Evolutionary conservation across 2,888 invertebrate species (phyloP), one percentile per base, ranked within the genome.

Genomic region (Zootermopsis nevadensis): DNA sequence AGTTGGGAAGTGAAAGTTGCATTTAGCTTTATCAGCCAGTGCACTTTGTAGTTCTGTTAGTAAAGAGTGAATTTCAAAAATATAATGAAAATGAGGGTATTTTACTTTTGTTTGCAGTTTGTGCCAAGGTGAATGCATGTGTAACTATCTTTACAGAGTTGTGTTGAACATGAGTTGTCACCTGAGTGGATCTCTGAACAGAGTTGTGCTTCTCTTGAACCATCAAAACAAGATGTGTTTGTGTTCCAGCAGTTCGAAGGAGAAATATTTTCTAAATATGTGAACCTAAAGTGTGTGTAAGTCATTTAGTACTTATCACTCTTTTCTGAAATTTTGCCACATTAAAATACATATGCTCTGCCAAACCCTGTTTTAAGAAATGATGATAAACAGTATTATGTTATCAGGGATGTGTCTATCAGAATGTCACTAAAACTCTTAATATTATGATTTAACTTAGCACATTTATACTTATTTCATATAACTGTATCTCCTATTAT

Each of bases 191-290:
- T 95, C 2, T 90, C 90, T 19, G 94, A 94, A 87, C 89, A 90
- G 6, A 90, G 94, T 24, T 93, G 94, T 85, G 89, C 91, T 0
- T 87, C 89, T 22, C 89, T 93, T 8, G 87, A 90, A 19, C 91
- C 94, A 69, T 91, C 91, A 15, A 93, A 93, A 33, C 93, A 92
- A 86, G 94, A 96, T 90, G 94, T 96, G 1, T 95, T 96, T 88
- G 93, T 98, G 0, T 91, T 97, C 87, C 93, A 95, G 83, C 91
- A 93, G 74, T 98, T 98, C 90, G 91, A 93, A 85, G 97, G 97
- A 22, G 90, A 92, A 7, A 89, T 93, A 0, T 98, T 95, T 89
- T 91, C 94, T 0, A 93, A 93, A 86, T 88, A 95, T 10, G 91
- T 91, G 86, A 88, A 89, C 76, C 93, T 92, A 1, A 94, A 94